These are phyloP conservation scores for Hypsopygia costalis DNA, from an alignment of 2,888 invertebrate genomes.

Conservation along the genomic window DNA sequence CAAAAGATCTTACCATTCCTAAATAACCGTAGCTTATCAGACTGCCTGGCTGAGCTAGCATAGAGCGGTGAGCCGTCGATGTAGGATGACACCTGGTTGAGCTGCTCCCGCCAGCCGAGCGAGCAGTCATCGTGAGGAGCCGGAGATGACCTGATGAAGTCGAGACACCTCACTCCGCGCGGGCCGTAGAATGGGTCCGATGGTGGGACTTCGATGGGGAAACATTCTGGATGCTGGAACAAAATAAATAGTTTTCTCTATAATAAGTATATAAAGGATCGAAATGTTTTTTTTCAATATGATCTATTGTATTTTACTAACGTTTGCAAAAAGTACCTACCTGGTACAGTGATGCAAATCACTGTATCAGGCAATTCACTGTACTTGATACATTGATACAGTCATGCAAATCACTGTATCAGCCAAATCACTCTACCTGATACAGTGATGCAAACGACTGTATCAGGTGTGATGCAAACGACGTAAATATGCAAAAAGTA, in stretches of 20 bases:
- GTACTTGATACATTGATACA: too few species aligned
- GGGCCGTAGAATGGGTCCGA: slow-evolving; percentile 87
- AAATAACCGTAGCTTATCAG: slow-evolving; percentile 87
- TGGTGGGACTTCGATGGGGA: slow-evolving; percentile 87
- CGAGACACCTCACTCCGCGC: slow-evolving; percentile 87
- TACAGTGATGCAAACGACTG: too few species aligned
- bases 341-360: too few species aligned
- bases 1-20: slow-evolving; percentile 81
- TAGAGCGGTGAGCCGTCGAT: slow-evolving; percentile 92
- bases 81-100: slow-evolving; percentile 90
- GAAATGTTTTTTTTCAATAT: too few species aligned
- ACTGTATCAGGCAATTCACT: too few species aligned
- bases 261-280: too few species aligned
- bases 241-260: slow-evolving; percentile 1
- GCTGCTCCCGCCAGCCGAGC: slow-evolving; percentile 91
- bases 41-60: slow-evolving; percentile 86
- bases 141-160: slow-evolving; percentile 91
- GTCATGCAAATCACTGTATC: too few species aligned
- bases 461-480: too few species aligned
- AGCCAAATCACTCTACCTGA: too few species aligned
- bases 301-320: too few species aligned
- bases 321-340: too few species aligned
- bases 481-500: too few species aligned
- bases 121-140: slow-evolving; percentile 90
- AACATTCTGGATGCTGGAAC: slow-evolving; percentile 89